Evolutionary conservation across 2,113 vertebrate genomes (phyloP), one percentile per base, ranked within the genome.

Genomic region (Gopherus flavomarginatus): DNA sequence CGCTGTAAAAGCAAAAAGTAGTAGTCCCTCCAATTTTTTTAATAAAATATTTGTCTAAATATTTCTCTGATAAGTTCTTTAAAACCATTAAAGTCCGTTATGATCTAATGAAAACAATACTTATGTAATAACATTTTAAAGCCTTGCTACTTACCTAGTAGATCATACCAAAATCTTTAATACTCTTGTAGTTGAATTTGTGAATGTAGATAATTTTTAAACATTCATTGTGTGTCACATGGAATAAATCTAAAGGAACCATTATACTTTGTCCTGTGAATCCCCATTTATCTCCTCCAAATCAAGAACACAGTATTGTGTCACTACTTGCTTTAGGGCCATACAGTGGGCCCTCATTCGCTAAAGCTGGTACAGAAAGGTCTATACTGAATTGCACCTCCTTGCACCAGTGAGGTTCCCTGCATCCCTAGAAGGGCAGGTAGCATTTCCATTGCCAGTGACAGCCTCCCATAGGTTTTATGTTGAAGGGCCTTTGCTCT

Each of bases 401-500:
- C 75, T 82, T 56, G 2, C 42, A 21, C 7, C 13, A 4, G 6
- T 90, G n/a, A 80, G 4, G 54, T 83, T 65, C 84, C 9, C 52
- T 91, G 81, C 57, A 12, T 9, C 8, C 84, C 2, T 27, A 7
- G 24, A 85, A 90, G 16, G 62, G 16, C 42, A 90, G 75, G 17
- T 12, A 86, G 2, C n/a, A 87, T 84, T 89, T 81, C 42, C 1
- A 2, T 5, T 52, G 35, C 1, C 50, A 38, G 59, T 62, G 29
- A 62, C 59, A 62, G 62, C 21, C 12, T 69, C 86, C 77, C 86
- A 57, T 91, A 31, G 10, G 3, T 86, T 89, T 92, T 96, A 89
- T 90, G 3, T 3, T 79, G 16, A 3, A 75, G 78, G n/a, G 9
- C 14, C 62, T 82, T 80, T 65, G 27, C 12, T 94, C 72, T 31